A percentile compares a stretch with the other conserved stretches of the same genome.
Evolutionary conservation across 2,797 vertebrate species (phyloP).

Genomic region (Sphenodon punctatus): DNA sequence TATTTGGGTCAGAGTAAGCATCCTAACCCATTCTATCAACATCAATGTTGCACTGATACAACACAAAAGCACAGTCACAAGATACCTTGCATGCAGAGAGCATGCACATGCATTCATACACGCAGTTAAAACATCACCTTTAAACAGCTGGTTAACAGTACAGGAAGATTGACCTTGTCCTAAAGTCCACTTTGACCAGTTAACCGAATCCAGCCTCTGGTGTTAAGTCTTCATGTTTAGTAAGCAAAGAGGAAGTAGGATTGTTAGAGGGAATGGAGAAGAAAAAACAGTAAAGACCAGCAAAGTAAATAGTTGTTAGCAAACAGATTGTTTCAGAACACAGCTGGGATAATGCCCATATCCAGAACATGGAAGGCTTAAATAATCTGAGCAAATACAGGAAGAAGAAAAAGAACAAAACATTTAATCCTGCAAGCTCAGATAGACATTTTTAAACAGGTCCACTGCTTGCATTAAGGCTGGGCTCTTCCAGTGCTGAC

Average conservation of each 20-base stretch:
- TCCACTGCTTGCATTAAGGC: not conserved
- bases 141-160: slow-evolving; percentile 64
- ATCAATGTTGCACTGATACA: not conserved
- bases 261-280: slow-evolving; percentile 71
- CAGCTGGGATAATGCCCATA: slow-evolving; percentile 38
- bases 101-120: slow-evolving; percentile 70
- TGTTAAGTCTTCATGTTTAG: slow-evolving; percentile 80
- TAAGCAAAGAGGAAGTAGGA: slow-evolving; percentile 72
- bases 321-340: slow-evolving; percentile 41
- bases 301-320: slow-evolving; percentile 61
- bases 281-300: slow-evolving; percentile 70
- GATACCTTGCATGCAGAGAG: slow-evolving; percentile 35
- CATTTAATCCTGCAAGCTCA: not conserved
- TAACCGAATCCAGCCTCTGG: slow-evolving; percentile 74
- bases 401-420: slow-evolving; percentile 18
- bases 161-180: slow-evolving; percentile 72
- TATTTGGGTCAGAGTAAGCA: not conserved
- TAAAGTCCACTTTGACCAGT: slow-evolving; percentile 77
- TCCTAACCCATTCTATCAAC: not conserved
- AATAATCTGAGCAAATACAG: slow-evolving; percentile 29
- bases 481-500: not conserved
- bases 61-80: slow-evolving; percentile 23
- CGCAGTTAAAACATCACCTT: slow-evolving; percentile 67
- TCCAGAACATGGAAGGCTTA: slow-evolving; percentile 45
- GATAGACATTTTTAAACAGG: too few species aligned